A percentile compares a stretch with the other conserved stretches of the same genome.
phyloP scores from a whole-genome alignment of 2,888 invertebrate genomes.

The Linnaemya vulpina region DNA sequence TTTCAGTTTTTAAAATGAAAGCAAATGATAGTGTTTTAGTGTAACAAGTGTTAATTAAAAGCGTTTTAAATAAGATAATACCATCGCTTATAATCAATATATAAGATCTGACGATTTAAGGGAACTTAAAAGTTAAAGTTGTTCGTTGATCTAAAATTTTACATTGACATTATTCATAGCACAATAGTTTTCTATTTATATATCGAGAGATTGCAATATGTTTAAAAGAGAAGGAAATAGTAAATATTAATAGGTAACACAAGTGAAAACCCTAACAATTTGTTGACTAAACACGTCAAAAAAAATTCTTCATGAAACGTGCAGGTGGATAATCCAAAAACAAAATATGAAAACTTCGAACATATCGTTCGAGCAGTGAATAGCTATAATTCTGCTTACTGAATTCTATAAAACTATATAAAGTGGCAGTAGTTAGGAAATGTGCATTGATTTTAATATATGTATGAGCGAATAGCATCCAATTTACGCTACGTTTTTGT shows the following conservation, averaged over 20 bases:
- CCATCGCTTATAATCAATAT: background rate
- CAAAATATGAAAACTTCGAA: background rate
- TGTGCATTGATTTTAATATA: too few relatives aligned
- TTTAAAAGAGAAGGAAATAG: background rate
- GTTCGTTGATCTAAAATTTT: background rate
- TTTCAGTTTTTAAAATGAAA: conserved; percentile 1
- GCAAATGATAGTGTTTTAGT: conserved; percentile 17
- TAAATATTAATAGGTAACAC: conserved; percentile 13
- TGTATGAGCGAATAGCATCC: too few relatives aligned
- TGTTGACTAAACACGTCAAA: background rate
- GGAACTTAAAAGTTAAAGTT: background rate
- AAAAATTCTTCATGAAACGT: background rate
- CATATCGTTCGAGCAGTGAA: background rate
- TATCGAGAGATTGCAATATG: background rate
- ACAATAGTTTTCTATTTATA: conserved; percentile 9
- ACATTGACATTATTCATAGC: conserved; percentile 38
- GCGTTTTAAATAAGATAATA: conserved; percentile 25
- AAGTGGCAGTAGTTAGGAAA: conserved; percentile 2
- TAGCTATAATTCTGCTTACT: background rate
- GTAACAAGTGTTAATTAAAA: conserved; percentile 34
- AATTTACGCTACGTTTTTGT: too few relatives aligned
- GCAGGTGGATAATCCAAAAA: background rate
- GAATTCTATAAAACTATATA: background rate
- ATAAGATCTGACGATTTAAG: conserved; percentile 2
- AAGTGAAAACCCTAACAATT: background rate